Evolutionary conservation across 2,797 vertebrate species (phyloP), one percentile per base, ranked within the genome.

Genomic region (Platalea minor): DNA sequence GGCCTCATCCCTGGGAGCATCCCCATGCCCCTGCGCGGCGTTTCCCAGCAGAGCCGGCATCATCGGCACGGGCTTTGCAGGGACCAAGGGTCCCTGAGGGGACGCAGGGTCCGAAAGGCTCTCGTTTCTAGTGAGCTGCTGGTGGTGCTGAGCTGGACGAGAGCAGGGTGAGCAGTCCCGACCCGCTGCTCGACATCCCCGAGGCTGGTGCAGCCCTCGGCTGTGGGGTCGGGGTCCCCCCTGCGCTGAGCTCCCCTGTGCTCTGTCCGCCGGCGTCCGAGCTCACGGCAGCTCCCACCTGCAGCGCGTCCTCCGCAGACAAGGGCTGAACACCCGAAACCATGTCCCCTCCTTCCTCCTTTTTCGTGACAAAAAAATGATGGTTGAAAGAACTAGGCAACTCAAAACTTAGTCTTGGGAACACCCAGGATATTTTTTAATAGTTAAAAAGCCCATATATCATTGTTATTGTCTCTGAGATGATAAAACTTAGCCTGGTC

Each of bases 41-140:
- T 74, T 88, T 72, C 17, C 45, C 7, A 43, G n/a, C 19, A 24
- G 18, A 73, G 20, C 35, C 0, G 3, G 31, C 3, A 3, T 25
- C 0, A 0, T 13, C 1, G 5, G 54, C 37, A 43, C 35, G 51
- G 39, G 43, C 43, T 84, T 78, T 26, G n/a, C 0, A 0, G 33
- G 57, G 28, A 9, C 18, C 3, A 4, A n/a, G 57, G 18, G 17
- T 39, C 25, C 14, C 17, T 68, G 31, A 37, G 41, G 60, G 33
- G 26, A 41, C 46, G 50, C 50, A 50, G 46, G 33, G 11, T 81
- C 35, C 4, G 2, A 57, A 81, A 83, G 16, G 33, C 48, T 45
- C 57, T 46, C 48, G 18, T 56, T 78, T 86, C 35, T 17, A 16
- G 59, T 23, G 57, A 48, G 25, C 26, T 51, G 56, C 59, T 56